Conservation (phyloP, 1,140 invertebrate genomes). For the Nasonia longicornis region DNA sequence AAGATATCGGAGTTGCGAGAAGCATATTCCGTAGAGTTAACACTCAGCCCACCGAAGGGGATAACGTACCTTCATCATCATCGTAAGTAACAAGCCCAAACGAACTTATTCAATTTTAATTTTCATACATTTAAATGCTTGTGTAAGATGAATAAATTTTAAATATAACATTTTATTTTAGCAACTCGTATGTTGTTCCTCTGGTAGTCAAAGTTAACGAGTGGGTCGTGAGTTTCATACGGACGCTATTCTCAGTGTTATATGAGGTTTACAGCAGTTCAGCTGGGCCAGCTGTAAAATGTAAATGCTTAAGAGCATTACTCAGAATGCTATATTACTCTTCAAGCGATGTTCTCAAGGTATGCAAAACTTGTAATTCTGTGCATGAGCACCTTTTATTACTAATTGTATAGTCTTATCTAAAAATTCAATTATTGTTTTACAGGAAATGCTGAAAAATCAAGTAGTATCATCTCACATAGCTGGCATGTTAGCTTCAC, state of each 20-base stretch:
- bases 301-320: constrained; percentile 95
- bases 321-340: constrained; percentile 96
- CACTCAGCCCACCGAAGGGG: constrained; percentile 65
- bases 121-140: background rate
- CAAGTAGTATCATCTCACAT: constrained; percentile 97
- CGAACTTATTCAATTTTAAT: background rate
- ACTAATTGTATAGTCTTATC: background rate
- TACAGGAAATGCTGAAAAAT: constrained; percentile 86
- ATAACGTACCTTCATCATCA: constrained; percentile 65
- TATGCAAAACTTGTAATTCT: constrained; percentile 49
- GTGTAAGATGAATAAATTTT: background rate
- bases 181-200: constrained; percentile 65
- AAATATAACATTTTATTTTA: constrained; percentile 49
- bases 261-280: constrained; percentile 98
- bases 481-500: constrained; percentile 97
- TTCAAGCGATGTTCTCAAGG: constrained; percentile 83
- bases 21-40: constrained; percentile 84
- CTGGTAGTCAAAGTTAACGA: constrained; percentile 67
- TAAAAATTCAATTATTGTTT: constrained; percentile 40
- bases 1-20: constrained; percentile 93
- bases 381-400: background rate
- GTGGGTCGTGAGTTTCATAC: constrained; percentile 78
- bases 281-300: constrained; percentile 95
- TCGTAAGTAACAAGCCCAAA: constrained; percentile 49
- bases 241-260: constrained; percentile 89